Base-by-base conservation (phyloP, 2,888 invertebrate species). In the Cerceris ruficornis region DNA sequence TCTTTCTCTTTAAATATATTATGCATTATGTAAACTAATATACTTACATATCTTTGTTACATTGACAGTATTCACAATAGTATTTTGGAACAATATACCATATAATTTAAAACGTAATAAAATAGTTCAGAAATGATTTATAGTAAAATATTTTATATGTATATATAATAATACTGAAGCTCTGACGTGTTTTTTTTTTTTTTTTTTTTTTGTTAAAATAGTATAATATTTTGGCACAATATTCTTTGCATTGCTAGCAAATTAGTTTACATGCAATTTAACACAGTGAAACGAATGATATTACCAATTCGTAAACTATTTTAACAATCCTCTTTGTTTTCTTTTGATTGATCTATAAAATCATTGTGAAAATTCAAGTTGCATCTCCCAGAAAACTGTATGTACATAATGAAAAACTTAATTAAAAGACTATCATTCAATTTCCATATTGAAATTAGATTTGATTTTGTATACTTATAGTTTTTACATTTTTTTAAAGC, bases 181-280 rank as follows among this genome's bases (percentile, higher is more conserved):
- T 28, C 28, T 28, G 28, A 28, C 4, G 28, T 28, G 1, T 28
- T 28, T 28, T 55, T 14, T 49, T 46, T 62, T 58, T 28, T 28
- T 28, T 28, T 55, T 14, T 49, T 46, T 62, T 58, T 58, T 67
- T 64, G 70, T 68, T 78, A 78, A 78, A 77, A 71, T 77, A 77
- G 43, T 28, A 60, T 8, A 46, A 77, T 67, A 62, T 41, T 80
- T 81, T 81, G 81, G 81, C 77, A 81, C 81, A 66, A 59, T 69
- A 70, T 15, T 54, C 65, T 13, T 5, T 66, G 64, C 61, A 69
- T 65, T 69, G 61, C 39, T 65, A 8, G 8, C 59, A 58, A 28
- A 52, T 11, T 54, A 49, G 39, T 59, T 46, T 9, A 73, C 39
- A 60, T 65, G 13, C 0, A 50, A 69, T 69, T 69, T 55, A 55